Percentiles rank a stretch among this genome's conserved stretches.
Evolutionary conservation across 2,113 vertebrate species (phyloP).

Genomic region (Agelaius phoeniceus): DNA sequence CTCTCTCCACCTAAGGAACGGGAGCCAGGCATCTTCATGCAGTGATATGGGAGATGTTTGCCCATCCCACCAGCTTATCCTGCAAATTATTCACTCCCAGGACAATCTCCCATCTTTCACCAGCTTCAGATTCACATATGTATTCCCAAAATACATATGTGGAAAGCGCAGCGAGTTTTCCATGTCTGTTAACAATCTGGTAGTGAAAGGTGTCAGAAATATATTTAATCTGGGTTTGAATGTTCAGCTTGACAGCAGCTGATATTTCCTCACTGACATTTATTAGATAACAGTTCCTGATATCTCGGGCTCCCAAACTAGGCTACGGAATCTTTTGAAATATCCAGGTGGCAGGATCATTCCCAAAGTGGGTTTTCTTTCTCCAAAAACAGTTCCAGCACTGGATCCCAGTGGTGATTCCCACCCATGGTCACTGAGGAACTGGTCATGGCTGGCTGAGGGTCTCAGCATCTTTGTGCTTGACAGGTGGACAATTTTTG

Average conservation of each 20-base stretch:
- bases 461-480: neutral
- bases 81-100: neutral
- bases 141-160: constrained; percentile 5
- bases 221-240: constrained; percentile 2
- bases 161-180: neutral
- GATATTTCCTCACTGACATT: neutral
- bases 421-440: neutral
- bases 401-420: neutral
- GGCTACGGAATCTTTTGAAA: neutral
- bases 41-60: neutral
- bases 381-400: neutral
- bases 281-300: constrained; percentile 7
- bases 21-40: neutral
- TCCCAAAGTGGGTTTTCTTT: neutral
- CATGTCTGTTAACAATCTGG: neutral
- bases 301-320: neutral
- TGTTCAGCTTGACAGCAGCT: constrained; percentile 6
- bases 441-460: neutral
- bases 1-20: neutral
- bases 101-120: neutral
- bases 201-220: constrained; percentile 7
- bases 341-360: neutral
- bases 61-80: neutral
- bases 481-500: neutral
- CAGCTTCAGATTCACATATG: neutral